Base-by-base conservation (phyloP, 92 coral and sea anemone species). In the Diadumene lineata region DNA sequence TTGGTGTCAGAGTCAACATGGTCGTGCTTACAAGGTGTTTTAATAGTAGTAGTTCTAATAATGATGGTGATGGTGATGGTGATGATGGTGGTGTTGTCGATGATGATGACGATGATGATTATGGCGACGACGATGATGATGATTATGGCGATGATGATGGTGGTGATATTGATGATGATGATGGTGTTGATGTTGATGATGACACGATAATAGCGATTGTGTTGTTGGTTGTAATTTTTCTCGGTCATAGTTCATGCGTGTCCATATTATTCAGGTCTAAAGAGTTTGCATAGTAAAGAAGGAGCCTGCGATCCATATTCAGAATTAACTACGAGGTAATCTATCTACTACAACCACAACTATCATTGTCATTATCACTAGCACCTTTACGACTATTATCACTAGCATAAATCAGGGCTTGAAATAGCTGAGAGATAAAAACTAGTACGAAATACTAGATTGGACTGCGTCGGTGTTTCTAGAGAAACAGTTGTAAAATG, bases 21-120 rank as follows among this genome's bases (percentile, higher is more conserved):
- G 75, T 32, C 64, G 25, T 70, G 75, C 32, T 11, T 70, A 31
- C 75, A 70, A 70, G 75, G 75, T 68, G 21, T n/a, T n/a, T 50
- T 58, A 38, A 38, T 38, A 38, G 7, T 13, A 38, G 48, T 58
- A 23, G 15, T 58, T 28, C 26, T 67, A 50, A 16, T 34, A 50
- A 13, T 66, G 72, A 31, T 34, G 28, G 6, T 43, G 56, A 13
- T 32, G 72, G 23, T 66, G 55, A 11, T 66, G 72, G 10, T 34
- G 72, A 22, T 66, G 60, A 21, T 48, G 73, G 46, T 68, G 58
- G 0, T 68, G 58, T 10, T 46, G 61, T 1, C 50, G 31, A 2
- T 68, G 58, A 31, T 68, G 34, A 7, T 21, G 58, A 0, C 50
- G 32, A 1, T 21, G 60, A 7, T 44, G 73, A 15, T 43, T n/a